Conservation (phyloP, 1,140 invertebrate species). For the Ganaspis sp. region DNA sequence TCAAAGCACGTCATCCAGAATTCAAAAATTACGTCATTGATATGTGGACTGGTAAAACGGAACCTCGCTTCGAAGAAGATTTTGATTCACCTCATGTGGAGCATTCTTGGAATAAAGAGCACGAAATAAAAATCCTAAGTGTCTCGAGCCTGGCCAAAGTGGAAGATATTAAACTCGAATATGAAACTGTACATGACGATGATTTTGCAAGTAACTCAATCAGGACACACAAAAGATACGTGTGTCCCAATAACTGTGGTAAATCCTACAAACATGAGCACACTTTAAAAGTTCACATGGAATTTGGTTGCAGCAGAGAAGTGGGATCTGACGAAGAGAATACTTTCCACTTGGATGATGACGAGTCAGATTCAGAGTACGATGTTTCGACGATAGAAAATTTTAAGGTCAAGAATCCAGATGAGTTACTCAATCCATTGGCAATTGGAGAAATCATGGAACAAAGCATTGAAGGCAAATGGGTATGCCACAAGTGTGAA, state of each 20-base stretch:
- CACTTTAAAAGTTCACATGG: neutral
- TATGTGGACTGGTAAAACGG: conserved; percentile 34
- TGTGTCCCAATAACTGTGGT: conserved; percentile 1
- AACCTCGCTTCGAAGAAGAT: neutral
- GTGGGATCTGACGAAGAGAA: too few species aligned
- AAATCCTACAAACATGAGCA: neutral
- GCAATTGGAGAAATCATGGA: neutral
- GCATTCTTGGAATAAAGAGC: neutral
- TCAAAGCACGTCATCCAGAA: conserved; percentile 49
- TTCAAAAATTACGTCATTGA: conserved; percentile 46
- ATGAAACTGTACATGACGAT: neutral
- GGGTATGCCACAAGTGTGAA: neutral
- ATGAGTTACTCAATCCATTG: conserved; percentile 6
- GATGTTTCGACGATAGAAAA: neutral
- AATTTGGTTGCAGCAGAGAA: neutral
- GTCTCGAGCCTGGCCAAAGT: neutral
- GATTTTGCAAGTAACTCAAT: neutral
- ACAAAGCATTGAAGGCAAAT: neutral
- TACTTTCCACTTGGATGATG: neutral
- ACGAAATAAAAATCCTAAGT: neutral
- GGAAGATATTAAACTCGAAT: conserved; percentile 6
- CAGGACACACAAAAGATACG: neutral
- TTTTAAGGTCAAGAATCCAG: neutral
- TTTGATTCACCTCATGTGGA: neutral
- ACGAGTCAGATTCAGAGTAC: neutral